Percentiles rank a stretch among this genome's conserved stretches.
These are phyloP conservation scores for Lepisosteus oculatus DNA, from an alignment of 2,113 vertebrate genomes.

Conservation along the genomic window DNA sequence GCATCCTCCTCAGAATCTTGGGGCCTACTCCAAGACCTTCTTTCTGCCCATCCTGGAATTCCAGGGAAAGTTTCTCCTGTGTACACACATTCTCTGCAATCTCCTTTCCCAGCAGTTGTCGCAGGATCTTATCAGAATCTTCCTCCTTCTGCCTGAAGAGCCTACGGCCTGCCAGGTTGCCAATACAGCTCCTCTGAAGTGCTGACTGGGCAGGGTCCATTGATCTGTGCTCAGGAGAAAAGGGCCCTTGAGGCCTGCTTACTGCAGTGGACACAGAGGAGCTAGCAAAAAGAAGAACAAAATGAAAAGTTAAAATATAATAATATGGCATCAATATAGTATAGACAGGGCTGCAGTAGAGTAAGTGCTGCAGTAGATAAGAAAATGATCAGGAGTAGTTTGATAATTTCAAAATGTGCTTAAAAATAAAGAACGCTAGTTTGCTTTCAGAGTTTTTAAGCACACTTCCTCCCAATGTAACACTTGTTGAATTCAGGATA, in stretches of 20 bases:
- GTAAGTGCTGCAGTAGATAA: no score
- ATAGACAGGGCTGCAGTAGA: no score
- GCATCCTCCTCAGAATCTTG: conserved; percentile 63
- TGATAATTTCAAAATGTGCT: no score
- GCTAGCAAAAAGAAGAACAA: conserved; percentile 62
- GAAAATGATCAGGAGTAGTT: no score
- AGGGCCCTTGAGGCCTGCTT: conserved; percentile 74
- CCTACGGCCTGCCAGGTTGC: conserved; percentile 56
- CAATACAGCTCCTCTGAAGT: conserved; percentile 65
- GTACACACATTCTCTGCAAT: conserved; percentile 71
- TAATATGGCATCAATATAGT: no score
- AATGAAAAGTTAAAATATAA: background rate
- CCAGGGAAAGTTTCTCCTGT: conserved; percentile 76
- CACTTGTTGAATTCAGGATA: no score
- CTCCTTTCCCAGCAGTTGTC: conserved; percentile 86
- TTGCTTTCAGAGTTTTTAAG: no score
- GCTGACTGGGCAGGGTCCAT: conserved; percentile 45
- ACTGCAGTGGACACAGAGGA: conserved; percentile 76
- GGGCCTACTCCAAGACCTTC: conserved; percentile 44
- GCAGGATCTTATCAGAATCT: conserved; percentile 79
- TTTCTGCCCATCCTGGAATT: conserved; percentile 70
- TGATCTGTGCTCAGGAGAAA: conserved; percentile 10
- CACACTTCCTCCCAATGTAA: no score
- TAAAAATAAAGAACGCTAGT: no score
- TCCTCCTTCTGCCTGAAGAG: conserved; percentile 77